Base-by-base conservation (phyloP, 1,140 invertebrate genomes). In the Drosophila pseudoobscura region DNA sequence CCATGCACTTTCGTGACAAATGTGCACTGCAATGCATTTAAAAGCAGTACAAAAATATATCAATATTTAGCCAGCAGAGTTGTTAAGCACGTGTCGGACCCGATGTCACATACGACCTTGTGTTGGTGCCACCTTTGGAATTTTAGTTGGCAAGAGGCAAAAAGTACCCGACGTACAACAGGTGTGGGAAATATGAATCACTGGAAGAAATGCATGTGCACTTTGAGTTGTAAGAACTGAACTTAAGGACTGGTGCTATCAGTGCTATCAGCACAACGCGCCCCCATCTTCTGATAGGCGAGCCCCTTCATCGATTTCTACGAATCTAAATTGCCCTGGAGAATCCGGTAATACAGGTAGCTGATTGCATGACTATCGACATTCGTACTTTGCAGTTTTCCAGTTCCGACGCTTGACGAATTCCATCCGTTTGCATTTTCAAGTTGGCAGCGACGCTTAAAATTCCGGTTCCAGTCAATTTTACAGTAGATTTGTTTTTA, bases 51-150 rank as follows among this genome's bases (percentile, higher is more conserved):
- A 26, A 15, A 46, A 69, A 24, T 43, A 9, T 17, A 24, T 56
- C 15, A 24, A 68, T 13, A 24, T 47, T 31, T 55, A 47, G 49
- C 17, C 13, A 24, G 20, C 20, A 20, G 20, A 63, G 58, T 20
- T 39, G 61, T 63, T 64, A 17, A 49, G 65, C 65, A 69, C 65
- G 65, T 69, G 63, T 64, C 6, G 22, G 8, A 24, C 3, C 22
- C 6, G 3, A 8, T 47, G 65, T 69, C 65, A 69, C 65, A 69
- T 69, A 31, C 62, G 62, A 55, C 62, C 50, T 66, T 55, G 61
- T 26, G 20, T 9, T 24, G 15, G 8, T 35, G 26, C 41, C 66
- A 35, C 49, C 62, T 69, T 55, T 69, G 63, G 49, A 69, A 69
- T 68, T 39, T 29, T 24, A 69, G 29, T 31, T 45, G 54, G 7